Base-by-base conservation (phyloP, 2,888 invertebrate species). In the Leucoptera coffeella region DNA sequence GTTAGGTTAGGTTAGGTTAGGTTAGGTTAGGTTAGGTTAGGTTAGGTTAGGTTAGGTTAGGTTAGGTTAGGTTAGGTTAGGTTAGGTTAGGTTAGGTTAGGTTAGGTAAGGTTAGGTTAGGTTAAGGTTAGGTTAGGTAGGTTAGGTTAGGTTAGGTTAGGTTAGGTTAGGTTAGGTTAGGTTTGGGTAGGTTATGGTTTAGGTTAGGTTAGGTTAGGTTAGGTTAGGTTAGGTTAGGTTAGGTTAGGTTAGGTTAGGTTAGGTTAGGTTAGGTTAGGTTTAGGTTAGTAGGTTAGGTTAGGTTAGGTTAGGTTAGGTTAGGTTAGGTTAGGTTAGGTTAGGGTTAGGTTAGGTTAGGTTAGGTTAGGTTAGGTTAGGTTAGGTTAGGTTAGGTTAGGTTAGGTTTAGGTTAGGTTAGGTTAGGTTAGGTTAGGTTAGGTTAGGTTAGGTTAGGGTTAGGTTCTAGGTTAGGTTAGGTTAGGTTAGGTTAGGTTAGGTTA, bases 381-480 rank as follows among this genome's bases (percentile, higher is more conserved):
- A 23, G 23, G 35, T 35, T 35, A 35, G 32, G 35, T 36, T 32
- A 30, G 30, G 34, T 32, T 34, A 34, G 32, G 32, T 31, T 32
- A 33, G 33, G 35, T 35, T 32, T 32, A 32, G 31, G 34, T 32
- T 33, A 32, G 34, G 36, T 32, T 34, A 32, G 34, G 36, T 34
- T 35, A 35, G 35, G 37, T 35, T 34, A 32, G 35, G 35, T 34
- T 34, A 33, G 34, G 35, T 31, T 27, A 31, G 24, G 26, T 26
- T 26, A 26, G 26, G 26, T 26, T 26, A 29, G 26, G 26, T 26
- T 28, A 28, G 28, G 24, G 28, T 20, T 28, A 23, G 25, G 28
- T 22, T n/a, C n/a, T 27, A 25, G 25, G 35, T 33, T 35, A 29
- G 29, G 28, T 24, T 28, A 15, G 24, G 20, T 35, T 35, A 35